Base-by-base conservation (phyloP, 2,888 invertebrate genomes). In the Athalia cordata region DNA sequence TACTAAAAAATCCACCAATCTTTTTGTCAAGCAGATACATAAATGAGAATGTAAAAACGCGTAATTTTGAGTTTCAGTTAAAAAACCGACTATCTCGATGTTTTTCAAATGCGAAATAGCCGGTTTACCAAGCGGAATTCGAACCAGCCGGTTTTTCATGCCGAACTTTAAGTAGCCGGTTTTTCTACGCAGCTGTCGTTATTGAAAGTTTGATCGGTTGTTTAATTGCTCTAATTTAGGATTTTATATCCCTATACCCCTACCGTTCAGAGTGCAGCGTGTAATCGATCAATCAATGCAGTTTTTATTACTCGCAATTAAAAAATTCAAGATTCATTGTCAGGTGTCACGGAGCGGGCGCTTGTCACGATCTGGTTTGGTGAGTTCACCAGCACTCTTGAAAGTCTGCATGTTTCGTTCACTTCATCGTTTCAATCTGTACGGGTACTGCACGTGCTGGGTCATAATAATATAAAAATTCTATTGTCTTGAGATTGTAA, bases 351-450 rank as follows among this genome's bases (percentile, higher is more conserved):
- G 8, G 7, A 29, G 8, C 29, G 29, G 29, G 13, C 5, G 15
- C 62, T 13, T 62, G 62, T 62, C 62, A 13, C 62, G 15, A 62
- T 62, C 62, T 62, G 13, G 62, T 62, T 62, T 62, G 62, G 62
- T 62, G 15, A 13, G 15, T 62, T 81, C 81, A 82, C 77, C 55
- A 61, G 8, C 74, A 15, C 81, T 81, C 81, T 80, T 82, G 15
- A 43, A 77, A 65, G 77, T 15, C 9, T 29, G 29, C 29, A 29
- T 29, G 29, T 29, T 29, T 29, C 29, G 29, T 29, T 29, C 29
- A 2, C 29, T 29, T 29, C 29, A 29, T 29, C 29, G 52, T 15
- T 52, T 45, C 59, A 64, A 49, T n/a, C 13, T 13, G 13, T 55
- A 55, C 15, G 8, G n/a, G 13, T 13, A 62, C 8, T 29, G 13